Conservation (phyloP, 2,797 vertebrate genomes). For the Notolepis coatsorum region DNA sequence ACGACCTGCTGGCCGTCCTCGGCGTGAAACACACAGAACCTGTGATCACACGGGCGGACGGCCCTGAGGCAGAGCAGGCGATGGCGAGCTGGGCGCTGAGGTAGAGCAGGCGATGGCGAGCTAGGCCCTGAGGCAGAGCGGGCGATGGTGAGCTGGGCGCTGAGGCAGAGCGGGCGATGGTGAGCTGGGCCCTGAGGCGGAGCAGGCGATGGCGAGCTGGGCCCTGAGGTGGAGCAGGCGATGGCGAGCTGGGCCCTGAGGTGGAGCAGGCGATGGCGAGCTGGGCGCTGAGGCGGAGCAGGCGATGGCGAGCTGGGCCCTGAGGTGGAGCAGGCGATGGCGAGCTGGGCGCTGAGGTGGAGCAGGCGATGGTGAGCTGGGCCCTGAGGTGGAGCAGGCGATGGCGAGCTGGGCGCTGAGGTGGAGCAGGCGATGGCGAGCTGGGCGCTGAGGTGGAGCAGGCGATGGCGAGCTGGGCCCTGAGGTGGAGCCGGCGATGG, state of each 20-base stretch:
- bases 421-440: no score
- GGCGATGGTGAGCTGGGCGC: constrained; percentile 64
- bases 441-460: constrained; percentile 73
- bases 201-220: constrained; percentile 68
- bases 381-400: constrained; percentile 75
- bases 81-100: no score
- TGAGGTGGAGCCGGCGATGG: no score
- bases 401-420: no score
- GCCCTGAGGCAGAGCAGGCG: constrained; percentile 75
- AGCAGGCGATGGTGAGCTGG: no score
- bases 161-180: no score
- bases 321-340: constrained; percentile 74
- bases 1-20: constrained; percentile 67
- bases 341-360: no score
- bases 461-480: constrained; percentile 61
- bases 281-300: no score
- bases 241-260: constrained; percentile 72
- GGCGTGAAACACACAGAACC: constrained; percentile 44
- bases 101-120: no score
- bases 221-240: no score
- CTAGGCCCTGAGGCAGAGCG: constrained; percentile 74
- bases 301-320: no score
- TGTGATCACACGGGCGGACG: constrained; percentile 68
- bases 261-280: constrained; percentile 68
- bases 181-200: constrained; percentile 71